These are phyloP conservation scores for Sarcoramphus papa DNA, from an alignment of 2,797 vertebrate species.

Conservation along the genomic window DNA sequence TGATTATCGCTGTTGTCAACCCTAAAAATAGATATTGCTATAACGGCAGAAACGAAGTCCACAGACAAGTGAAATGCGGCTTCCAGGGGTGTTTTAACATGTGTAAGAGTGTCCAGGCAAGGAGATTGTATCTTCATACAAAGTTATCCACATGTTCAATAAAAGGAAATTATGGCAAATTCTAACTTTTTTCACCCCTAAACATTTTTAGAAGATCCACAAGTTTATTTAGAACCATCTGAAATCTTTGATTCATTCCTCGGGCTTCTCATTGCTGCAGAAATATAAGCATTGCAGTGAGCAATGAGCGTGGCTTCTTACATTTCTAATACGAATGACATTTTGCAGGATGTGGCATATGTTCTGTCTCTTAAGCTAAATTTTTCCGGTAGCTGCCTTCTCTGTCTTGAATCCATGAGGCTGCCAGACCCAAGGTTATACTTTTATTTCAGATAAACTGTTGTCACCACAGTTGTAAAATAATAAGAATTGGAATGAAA, in stretches of 20 bases:
- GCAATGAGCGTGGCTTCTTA: neutral
- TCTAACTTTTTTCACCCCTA: rapidly evolving
- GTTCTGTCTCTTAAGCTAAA: neutral
- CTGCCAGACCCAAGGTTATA: neutral
- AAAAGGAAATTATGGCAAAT: neutral
- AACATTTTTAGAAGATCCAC: neutral
- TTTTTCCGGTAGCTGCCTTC: neutral
- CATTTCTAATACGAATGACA: neutral
- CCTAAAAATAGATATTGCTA: constrained; percentile 13
- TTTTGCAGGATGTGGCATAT: neutral
- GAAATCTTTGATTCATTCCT: neutral
- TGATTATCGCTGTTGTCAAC: constrained; percentile 17
- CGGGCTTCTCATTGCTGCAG: neutral
- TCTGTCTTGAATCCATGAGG: neutral
- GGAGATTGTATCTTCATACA: neutral
- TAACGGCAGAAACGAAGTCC: neutral
- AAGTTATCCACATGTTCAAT: neutral
- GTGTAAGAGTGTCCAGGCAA: neutral
- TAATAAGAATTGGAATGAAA: neutral
- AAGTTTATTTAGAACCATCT: neutral
- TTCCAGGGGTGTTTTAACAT: neutral
- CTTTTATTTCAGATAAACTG: neutral
- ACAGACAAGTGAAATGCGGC: neutral
- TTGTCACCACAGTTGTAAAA: neutral
- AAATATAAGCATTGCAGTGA: neutral